These are phyloP conservation scores for Drosophila quasianomalipes DNA, from an alignment of 2,888 invertebrate genomes.

Conservation along the genomic window DNA sequence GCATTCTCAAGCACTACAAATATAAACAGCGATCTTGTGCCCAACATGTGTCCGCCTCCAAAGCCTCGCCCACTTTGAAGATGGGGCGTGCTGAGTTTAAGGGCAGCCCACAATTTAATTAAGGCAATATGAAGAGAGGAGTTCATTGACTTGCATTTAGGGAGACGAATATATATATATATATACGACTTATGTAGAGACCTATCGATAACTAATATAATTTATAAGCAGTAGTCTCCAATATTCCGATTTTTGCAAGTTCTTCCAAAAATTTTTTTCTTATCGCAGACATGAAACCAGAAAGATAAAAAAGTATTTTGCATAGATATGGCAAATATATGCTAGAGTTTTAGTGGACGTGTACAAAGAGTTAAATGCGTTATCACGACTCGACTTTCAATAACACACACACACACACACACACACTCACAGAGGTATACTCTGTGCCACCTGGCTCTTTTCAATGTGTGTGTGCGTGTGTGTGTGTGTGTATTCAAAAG, in stretches of 20 bases:
- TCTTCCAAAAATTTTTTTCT: constrained; percentile 5
- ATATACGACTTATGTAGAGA: background rate
- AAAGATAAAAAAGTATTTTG: constrained; percentile 46
- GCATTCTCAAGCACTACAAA: constrained; percentile 38
- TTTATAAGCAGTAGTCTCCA: background rate
- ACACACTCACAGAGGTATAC: background rate
- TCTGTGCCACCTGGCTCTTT: constrained; percentile 21
- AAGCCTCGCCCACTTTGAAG: constrained; percentile 16
- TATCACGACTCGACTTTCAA: constrained; percentile 16
- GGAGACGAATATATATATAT: constrained; percentile 10
- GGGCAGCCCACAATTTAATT: constrained; percentile 26
- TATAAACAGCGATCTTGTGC: constrained; percentile 33
- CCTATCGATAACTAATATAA: background rate
- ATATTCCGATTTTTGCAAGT: background rate
- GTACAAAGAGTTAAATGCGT: constrained; percentile 2
- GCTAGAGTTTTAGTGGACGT: background rate
- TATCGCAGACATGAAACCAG: constrained; percentile 8
- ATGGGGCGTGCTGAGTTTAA: constrained; percentile 21
- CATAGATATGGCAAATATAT: constrained; percentile 32
- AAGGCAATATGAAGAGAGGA: constrained; percentile 21
- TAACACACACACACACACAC: background rate
- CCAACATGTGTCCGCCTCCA: constrained; percentile 44
- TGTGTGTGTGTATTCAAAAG: constrained; percentile 12
- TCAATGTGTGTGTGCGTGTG: constrained; percentile 11
- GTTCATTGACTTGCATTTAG: constrained; percentile 43